Evolutionary conservation across 2,113 vertebrate genomes (phyloP).

Genomic region (Oxyura jamaicensis): DNA sequence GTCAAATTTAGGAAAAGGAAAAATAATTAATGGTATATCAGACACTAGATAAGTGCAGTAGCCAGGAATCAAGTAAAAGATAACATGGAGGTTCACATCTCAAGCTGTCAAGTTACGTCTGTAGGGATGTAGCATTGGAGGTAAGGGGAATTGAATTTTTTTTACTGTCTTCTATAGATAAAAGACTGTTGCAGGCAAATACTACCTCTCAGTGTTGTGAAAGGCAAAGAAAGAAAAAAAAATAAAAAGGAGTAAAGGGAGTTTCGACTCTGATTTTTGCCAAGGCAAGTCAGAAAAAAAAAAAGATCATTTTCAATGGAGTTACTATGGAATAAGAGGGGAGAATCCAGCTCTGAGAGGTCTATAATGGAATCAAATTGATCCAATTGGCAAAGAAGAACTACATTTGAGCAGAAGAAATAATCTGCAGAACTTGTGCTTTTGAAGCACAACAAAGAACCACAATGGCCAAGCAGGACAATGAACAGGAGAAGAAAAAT

Average conservation of each 20-base stretch:
- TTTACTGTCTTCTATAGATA: background rate
- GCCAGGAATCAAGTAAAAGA: background rate
- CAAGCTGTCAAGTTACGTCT: background rate
- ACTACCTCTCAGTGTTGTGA: background rate
- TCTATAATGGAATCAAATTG: constrained; percentile 59
- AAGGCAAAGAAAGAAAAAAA: background rate
- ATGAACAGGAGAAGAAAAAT: constrained; percentile 56
- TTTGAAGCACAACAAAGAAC: constrained; percentile 63
- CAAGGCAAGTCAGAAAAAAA: background rate
- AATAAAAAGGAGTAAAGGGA: background rate
- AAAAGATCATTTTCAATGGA: constrained; percentile 42
- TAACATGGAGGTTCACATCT: background rate
- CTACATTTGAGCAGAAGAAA: constrained; percentile 19
- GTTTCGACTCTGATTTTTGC: constrained; percentile 6
- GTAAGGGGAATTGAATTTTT: background rate
- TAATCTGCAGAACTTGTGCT: constrained; percentile 2
- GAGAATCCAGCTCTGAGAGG: constrained; percentile 45
- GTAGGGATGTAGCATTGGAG: background rate
- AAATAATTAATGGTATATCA: background rate
- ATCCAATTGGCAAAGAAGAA: constrained; percentile 49
- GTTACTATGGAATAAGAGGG: background rate
- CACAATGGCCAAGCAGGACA: constrained; percentile 56
- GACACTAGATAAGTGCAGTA: background rate
- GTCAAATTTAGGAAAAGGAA: background rate
- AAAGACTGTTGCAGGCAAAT: background rate